Percentiles rank a stretch among this genome's conserved stretches.
Evolutionary conservation across 2,797 vertebrate genomes (phyloP).

Genomic region (Chiroxiphia lanceolata): DNA sequence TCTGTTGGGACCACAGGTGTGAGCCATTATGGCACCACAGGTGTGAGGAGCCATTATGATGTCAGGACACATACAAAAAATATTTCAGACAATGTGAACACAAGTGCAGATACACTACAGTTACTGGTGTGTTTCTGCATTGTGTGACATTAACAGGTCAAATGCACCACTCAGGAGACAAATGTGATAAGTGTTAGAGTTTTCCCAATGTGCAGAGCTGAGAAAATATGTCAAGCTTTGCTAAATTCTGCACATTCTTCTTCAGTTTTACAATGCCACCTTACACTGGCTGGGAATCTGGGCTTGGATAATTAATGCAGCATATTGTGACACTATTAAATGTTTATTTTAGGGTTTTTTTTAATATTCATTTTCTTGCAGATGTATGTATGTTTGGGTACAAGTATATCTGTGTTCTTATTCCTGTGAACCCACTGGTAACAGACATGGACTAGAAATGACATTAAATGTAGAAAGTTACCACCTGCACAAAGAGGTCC

Average conservation of each 20-base stretch:
- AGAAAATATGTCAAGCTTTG: neutral
- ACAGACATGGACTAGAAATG: neutral
- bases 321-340: neutral
- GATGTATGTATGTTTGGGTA: neutral
- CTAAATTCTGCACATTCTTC: neutral
- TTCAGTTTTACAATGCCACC: neutral
- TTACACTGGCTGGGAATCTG: neutral
- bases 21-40: neutral
- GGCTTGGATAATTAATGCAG: neutral
- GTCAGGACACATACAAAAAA: neutral
- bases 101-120: neutral
- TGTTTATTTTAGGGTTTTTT: neutral
- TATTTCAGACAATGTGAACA: neutral
- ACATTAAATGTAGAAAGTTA: accelerated
- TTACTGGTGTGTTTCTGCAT: neutral
- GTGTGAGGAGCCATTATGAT: neutral
- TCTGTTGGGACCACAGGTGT: neutral
- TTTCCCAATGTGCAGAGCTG: neutral
- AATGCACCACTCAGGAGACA: neutral
- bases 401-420: accelerated
- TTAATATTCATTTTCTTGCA: neutral
- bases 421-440: accelerated
- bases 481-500: neutral
- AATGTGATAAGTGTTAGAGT: neutral
- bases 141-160: neutral